Base-by-base conservation (phyloP, 2,797 vertebrate species). In the Halcyon chelicuti region DNA sequence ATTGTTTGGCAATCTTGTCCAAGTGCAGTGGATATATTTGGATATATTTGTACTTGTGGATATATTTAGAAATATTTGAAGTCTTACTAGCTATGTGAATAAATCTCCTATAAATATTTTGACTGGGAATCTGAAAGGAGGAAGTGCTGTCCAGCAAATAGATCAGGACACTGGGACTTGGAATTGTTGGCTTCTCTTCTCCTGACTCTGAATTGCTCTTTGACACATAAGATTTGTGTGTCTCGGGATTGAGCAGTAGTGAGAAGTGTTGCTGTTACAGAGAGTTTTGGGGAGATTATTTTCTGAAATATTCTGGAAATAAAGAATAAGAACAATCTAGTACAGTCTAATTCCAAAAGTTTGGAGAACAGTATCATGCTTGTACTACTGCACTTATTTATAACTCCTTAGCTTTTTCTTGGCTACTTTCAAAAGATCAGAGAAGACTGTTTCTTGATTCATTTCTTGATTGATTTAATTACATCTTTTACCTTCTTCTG, bases 61-160 rank as follows among this genome's bases (percentile, higher is more conserved):
- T 98, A 98, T 98, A 98, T 98, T 98, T 98, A 98, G 98, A 98
- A 97, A 94, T 97, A 98, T 97, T 95, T 89, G 92, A 95, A 97
- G 96, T 97, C 96, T 96, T 96, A 94, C 95, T 95, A 90, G 97
- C 97, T 97, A 98, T 96, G 97, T 97, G 96, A 98, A 98, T 97
- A 97, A 97, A 98, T 98, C 88, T 88, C 83, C 97, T 98, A 98
- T 98, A 98, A 98, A 98, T 98, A 98, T 95, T 94, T 86, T 92
- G 86, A 93, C 84, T 68, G 68, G 91, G 91, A 92, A 92, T 95
- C 66, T 95, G 74, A 89, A 96, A 96, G 88, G 88, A 96, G 84
- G 94, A 96, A 95, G 78, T 95, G 74, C 70, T 76, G 74, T 60
- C 77, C 86, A 95, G 94, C 58, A 94, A 78, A 86, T 14, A 71